Evolutionary conservation across 2,888 invertebrate species (phyloP), one percentile per base, ranked within the genome.

Genomic region (Drosophila birchii): DNA sequence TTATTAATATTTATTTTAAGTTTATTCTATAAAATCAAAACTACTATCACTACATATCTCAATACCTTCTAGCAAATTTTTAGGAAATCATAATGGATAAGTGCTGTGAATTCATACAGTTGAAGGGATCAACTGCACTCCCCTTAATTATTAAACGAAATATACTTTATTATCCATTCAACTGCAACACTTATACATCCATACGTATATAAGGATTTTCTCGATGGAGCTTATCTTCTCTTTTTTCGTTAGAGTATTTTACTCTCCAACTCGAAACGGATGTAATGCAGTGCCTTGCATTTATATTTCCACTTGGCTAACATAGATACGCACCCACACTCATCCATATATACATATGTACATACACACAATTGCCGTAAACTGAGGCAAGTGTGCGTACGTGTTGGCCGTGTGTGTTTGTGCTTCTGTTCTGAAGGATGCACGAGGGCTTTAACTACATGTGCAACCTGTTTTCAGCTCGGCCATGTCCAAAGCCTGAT

Each of bases 391-490:
- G 26, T 26, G 32, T 44, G n/a, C 43, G 18, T 68, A 45, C 32
- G 51, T 34, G 38, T 23, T 43, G 68, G 29, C 34, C 47, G 47
- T 44, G 53, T 44, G 53, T 60, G 41, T 55, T 61, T 61, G 47
- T 47, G 43, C 29, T 36, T 23, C 34, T 36, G 51, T 53, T 47
- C 47, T 66, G 41, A 57, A 62, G 66, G 62, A 54, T 71, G 56
- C 71, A 54, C 39, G 44, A 75, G 55, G 58, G 36, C 76, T 68
- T 55, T 75, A 73, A 75, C 75, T 73, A 55, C 58, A 75, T 58
- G 57, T 73, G 58, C 75, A 73, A 73, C 75, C 75, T 75, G 72
- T 58, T 75, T 75, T 26, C 68, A 45, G 39, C 20, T 45, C 44
- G 36, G 44, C 66, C 49, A 53, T 45, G 73, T 59, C 58, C 53